These are phyloP conservation scores for Hypomecis punctinalis DNA, from an alignment of 2,888 invertebrate genomes.

Conservation along the genomic window DNA sequence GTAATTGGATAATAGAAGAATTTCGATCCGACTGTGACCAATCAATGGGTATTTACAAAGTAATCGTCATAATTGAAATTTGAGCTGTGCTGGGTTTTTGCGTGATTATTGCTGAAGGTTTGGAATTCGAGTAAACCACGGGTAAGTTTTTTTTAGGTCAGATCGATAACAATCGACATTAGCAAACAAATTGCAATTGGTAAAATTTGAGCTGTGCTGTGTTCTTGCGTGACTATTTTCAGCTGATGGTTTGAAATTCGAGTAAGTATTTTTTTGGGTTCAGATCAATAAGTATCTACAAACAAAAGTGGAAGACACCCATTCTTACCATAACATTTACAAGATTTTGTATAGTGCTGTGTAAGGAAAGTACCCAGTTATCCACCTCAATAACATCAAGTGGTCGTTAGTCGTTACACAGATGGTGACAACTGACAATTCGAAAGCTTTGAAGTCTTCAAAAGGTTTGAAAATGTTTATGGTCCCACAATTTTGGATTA, in stretches of 20 bases:
- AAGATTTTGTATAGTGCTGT: slow-evolving; percentile 6
- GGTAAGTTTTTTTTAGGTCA: too few species aligned
- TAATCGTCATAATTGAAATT: too few species aligned
- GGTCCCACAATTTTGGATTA: slow-evolving; percentile 24
- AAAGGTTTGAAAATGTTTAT: slow-evolving; percentile 22
- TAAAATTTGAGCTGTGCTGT: too few species aligned
- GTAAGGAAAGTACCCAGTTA: slow-evolving; percentile 10
- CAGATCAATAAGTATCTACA: slow-evolving; percentile 1
- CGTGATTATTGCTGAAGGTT: too few species aligned
- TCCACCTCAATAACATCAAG: slow-evolving; percentile 18
- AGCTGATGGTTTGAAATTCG: not conserved
- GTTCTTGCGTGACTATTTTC: not conserved
- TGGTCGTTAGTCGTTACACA: slow-evolving; percentile 21
- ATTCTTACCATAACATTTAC: slow-evolving; percentile 3
- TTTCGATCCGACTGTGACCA: too few species aligned
- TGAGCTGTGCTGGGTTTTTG: too few species aligned
- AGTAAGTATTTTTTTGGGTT: slow-evolving; percentile 5
- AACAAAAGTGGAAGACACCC: not conserved
- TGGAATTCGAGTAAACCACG: too few species aligned
- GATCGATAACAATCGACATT: too few species aligned
- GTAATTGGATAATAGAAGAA: too few species aligned
- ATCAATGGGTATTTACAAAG: too few species aligned
- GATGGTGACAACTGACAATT: slow-evolving; percentile 24
- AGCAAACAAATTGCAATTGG: too few species aligned
- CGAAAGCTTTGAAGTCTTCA: slow-evolving; percentile 18